These are phyloP conservation scores for Ichneumoninae sp. DNA, from an alignment of 2,888 invertebrate genomes.

Conservation along the genomic window DNA sequence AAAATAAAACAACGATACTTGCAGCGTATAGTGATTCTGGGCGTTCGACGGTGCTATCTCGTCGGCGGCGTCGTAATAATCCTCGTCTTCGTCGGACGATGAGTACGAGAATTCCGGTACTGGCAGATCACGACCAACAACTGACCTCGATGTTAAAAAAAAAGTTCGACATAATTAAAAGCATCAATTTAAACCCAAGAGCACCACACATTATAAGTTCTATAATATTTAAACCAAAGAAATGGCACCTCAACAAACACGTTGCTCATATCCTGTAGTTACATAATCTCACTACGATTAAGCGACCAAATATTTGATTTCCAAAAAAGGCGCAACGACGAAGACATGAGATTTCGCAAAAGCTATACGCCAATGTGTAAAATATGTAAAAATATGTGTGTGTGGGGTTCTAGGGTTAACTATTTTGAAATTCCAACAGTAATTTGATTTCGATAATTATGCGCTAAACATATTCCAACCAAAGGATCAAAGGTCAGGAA, in stretches of 20 bases:
- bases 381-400: slow-evolving; percentile 58
- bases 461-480: not conserved
- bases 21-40: slow-evolving; percentile 76
- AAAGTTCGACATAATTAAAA: not conserved
- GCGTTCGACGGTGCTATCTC: slow-evolving; percentile 82
- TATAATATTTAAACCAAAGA: not conserved
- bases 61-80: slow-evolving; percentile 97
- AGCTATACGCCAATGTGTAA: slow-evolving; percentile 9
- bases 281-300: not conserved
- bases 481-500: not conserved
- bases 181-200: not conserved
- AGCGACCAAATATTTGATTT: not conserved
- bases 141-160: slow-evolving; percentile 51
- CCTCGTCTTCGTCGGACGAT: slow-evolving; percentile 98
- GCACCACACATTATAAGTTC: not conserved
- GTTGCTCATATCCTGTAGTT: not conserved
- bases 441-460: not conserved
- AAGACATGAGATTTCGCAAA: not conserved
- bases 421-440: not conserved
- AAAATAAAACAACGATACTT: slow-evolving; percentile 68
- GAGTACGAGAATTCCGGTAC: slow-evolving; percentile 98
- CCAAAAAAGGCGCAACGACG: not conserved
- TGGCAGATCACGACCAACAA: slow-evolving; percentile 87
- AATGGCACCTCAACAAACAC: not conserved
- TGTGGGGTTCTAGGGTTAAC: slow-evolving; percentile 9